Base-by-base conservation (phyloP, 53 echinoderm and acorn worm species). In the Glandiceps talaboti region DNA sequence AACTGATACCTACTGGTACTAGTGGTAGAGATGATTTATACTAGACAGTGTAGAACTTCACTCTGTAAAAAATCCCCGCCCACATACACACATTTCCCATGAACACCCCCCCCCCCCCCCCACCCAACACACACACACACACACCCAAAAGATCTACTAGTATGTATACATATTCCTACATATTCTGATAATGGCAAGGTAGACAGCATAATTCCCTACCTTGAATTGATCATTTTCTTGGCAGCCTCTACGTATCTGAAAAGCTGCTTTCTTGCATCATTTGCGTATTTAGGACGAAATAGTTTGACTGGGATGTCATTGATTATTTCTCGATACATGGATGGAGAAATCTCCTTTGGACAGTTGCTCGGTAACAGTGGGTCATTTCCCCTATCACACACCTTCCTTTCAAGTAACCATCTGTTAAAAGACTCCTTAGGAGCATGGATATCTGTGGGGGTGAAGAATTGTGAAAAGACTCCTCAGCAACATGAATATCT, bases 271-370 rank as follows among this genome's bases (percentile, higher is more conserved):
- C 93, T 89, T 20, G 99, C 99, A 76, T 85, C 86, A 29, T 73
- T 74, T 29, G 90, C 84, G 30, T 86, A 74, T 77, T 92, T 92
- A 30, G 94, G 94, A 74, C 94, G 78, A 81, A 92, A 92, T 75
- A 94, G 91, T 93, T 87, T 94, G 80, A 99, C 91, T 75, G 99
- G 99, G 82, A 99, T 99, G 84, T 93, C 99, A 45, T 93, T 91
- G 89, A 99, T 94, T 30, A 99, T 99, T 78, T 99, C 99, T 86
- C 91, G 76, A 84, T 87, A 94, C 94, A 99, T 94, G 28, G 94
- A 88, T 1, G 99, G 86, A 1, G 99, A 99, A 25, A 99, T 86
- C 1, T 80, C 79, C 20, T 87, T 84, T 1, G 73, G 76, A 30
- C 99, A 99, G 33, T 89, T 84, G 80, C 91, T 91, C 14, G 99